Conservation (phyloP, 2,113 vertebrate species). For the Osmerus mordax region DNA sequence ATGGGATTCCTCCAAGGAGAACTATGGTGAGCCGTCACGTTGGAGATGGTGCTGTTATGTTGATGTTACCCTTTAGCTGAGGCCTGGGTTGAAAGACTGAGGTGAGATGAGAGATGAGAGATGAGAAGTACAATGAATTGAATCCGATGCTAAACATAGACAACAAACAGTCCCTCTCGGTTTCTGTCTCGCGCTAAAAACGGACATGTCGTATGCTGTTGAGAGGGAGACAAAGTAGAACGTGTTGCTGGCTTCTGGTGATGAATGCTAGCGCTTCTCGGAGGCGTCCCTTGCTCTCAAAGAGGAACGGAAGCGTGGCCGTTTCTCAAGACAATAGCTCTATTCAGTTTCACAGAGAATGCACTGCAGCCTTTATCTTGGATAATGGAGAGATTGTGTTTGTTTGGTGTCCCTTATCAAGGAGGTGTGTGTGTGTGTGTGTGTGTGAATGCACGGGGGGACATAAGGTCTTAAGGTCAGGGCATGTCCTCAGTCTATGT, state of each 20-base stretch:
- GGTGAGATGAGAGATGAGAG: too few species aligned
- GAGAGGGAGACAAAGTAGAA: too few species aligned
- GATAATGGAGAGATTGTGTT: not conserved
- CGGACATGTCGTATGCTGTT: too few species aligned
- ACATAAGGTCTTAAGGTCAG: not conserved
- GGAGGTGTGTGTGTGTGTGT: not conserved
- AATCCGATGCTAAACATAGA: too few species aligned
- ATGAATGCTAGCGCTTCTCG: too few species aligned
- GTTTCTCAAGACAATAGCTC: slow-evolving; percentile 4
- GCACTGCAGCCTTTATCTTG: slow-evolving; percentile 1
- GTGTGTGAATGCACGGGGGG: slow-evolving; percentile 7
- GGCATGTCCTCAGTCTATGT: not conserved
- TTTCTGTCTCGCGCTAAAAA: too few species aligned
- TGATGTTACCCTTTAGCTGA: too few species aligned
- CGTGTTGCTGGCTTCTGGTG: too few species aligned
- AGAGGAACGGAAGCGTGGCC: not conserved
- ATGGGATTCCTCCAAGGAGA: slow-evolving; percentile 73
- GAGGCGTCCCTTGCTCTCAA: too few species aligned
- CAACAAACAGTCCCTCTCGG: too few species aligned
- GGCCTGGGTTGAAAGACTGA: too few species aligned
- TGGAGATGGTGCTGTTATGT: not conserved
- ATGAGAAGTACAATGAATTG: too few species aligned
- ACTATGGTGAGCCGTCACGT: slow-evolving; percentile 70
- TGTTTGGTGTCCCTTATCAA: slow-evolving; percentile 14
- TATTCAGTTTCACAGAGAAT: slow-evolving; percentile 3